These are phyloP conservation scores for Diplogasteroides magnus DNA, from an alignment of 1,140 invertebrate species.

Conservation along the genomic window DNA sequence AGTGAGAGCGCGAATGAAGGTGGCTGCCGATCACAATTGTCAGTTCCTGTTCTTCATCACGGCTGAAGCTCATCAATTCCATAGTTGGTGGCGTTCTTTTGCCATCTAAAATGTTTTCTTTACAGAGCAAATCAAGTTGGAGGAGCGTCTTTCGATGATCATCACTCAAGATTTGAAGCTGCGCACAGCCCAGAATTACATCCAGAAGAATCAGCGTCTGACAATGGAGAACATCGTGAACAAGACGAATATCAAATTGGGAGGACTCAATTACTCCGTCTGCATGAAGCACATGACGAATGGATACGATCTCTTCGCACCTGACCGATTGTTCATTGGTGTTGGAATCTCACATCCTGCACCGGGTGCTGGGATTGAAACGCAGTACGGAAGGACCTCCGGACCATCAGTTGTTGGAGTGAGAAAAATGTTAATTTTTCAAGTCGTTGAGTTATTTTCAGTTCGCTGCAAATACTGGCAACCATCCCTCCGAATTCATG, in stretches of 20 bases:
- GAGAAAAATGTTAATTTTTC: not conserved
- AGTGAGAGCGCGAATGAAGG: not conserved
- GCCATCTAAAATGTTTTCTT: too few species aligned
- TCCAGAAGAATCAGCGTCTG: not conserved
- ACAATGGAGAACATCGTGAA: not conserved
- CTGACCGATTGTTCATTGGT: conserved; percentile 28
- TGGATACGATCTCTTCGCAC: conserved; percentile 14
- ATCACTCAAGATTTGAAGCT: not conserved
- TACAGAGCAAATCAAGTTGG: not conserved
- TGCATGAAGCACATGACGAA: conserved; percentile 2
- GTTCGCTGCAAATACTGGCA: conserved; percentile 26
- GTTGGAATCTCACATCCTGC: conserved; percentile 31
- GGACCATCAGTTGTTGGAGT: conserved; percentile 27
- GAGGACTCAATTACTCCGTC: conserved; percentile 34
- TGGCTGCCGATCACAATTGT: not conserved
- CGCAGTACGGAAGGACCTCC: not conserved
- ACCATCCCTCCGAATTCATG: conserved; percentile 28
- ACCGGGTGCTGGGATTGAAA: conserved; percentile 8
- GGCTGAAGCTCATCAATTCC: not conserved
- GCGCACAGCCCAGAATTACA: not conserved
- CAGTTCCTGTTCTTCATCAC: not conserved
- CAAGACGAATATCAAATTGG: conserved; percentile 32
- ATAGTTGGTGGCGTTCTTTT: too few species aligned
- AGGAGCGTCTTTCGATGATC: not conserved
- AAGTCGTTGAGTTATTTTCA: conserved; percentile 5